These are phyloP conservation scores for Folsomia manolachei DNA, from an alignment of 2,888 invertebrate genomes.

Conservation along the genomic window DNA sequence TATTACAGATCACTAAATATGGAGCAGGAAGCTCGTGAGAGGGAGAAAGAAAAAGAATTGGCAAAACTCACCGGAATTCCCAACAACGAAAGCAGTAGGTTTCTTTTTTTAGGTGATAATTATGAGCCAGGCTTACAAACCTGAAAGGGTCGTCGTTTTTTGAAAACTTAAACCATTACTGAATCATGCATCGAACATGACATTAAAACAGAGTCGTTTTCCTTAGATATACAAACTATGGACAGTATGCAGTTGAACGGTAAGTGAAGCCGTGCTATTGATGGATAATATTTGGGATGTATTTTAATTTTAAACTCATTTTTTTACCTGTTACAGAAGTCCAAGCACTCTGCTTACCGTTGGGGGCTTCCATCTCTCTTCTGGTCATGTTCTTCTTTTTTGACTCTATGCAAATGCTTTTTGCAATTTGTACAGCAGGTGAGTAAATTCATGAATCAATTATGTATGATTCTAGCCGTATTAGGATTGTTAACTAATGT, in stretches of 20 bases:
- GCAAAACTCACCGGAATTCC: conserved; percentile 64
- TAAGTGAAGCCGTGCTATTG: no score
- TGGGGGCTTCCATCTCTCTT: conserved; percentile 91
- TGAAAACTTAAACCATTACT: neutral
- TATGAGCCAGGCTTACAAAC: neutral
- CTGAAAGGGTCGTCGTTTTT: neutral
- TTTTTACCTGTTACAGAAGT: no score
- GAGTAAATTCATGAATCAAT: conserved; percentile 56
- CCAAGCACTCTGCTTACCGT: conserved; percentile 87
- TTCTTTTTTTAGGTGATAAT: neutral
- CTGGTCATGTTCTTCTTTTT: conserved; percentile 99
- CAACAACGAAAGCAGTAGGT: conserved; percentile 59
- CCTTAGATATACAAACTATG: conserved; percentile 76
- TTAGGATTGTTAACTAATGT: conserved; percentile 4
- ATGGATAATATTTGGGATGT: no score
- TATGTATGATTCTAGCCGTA: no score
- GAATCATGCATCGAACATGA: neutral
- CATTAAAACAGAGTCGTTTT: neutral
- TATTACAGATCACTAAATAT: conserved; percentile 88
- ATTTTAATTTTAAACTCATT: no score
- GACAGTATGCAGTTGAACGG: conserved; percentile 86
- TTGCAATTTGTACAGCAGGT: conserved; percentile 96
- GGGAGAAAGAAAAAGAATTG: conserved; percentile 71
- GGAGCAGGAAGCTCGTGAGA: conserved; percentile 88
- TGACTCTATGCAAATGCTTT: conserved; percentile 95